Base-by-base conservation (phyloP, 2,797 vertebrate species). In the Heteromormyrus szaboi region DNA sequence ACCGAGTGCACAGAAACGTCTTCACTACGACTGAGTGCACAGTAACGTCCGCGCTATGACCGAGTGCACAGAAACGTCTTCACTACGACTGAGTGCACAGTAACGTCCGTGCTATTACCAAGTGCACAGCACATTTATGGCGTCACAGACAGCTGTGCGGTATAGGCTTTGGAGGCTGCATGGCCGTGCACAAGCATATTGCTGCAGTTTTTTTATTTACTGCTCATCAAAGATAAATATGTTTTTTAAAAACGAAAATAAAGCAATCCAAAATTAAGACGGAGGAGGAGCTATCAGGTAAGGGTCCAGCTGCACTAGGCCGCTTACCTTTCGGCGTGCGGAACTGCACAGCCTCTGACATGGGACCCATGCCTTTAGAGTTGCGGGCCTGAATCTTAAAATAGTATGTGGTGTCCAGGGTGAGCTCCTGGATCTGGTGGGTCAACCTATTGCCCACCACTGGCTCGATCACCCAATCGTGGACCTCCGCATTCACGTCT, bases 331-430 rank as follows among this genome's bases (percentile, higher is more conserved):
- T 99, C 8, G 98, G 98, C 5, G 99, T 99, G 90, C 99, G 95
- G 95, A 99, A 99, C 11, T 98, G 97, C 1, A 99, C 99, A 0
- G 98, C 97, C 85, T 99, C 99, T 0, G 98, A 99, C 98, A 99
- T 97, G 46, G 99, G 99, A 9, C 99, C 99, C 98, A 99, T 99
- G 91, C 99, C 99, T 91, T 99, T 99, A 0, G 98, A 99, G 94
- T 99, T 99, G 3, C 99, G 96, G 4, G 99, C 99, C 92, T 99
- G 98, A 92, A 99, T 99, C 94, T 99, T 99, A 95, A 99, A 99
- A 95, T 98, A 99, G 94, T 99, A 99, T 0, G 97, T 96, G 0
- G 99, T 99, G 92, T 99, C 99, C 0, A 99, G 97, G 0, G 99
- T 99, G 90, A 99, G 91, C 86, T 99, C 99, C 90, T 99, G 99